Base-by-base conservation (phyloP, 2,113 vertebrate genomes). In the Tyrannus savana region DNA sequence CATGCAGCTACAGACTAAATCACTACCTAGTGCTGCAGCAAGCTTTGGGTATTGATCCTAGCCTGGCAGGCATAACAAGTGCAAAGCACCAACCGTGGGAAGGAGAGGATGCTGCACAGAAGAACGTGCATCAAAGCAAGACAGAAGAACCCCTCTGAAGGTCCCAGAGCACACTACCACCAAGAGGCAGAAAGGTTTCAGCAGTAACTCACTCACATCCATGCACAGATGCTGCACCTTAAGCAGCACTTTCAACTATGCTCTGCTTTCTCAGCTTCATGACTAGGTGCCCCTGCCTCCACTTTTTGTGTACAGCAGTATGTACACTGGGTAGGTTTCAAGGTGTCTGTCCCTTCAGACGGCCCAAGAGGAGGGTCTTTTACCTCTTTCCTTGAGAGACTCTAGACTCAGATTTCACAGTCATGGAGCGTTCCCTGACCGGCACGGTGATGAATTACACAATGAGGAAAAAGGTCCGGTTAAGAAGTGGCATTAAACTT, bases 331-430 rank as follows among this genome's bases (percentile, higher is more conserved):
- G n/a, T 49, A 86, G 52, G 33, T 81, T 86, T 86, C 64, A 55
- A 94, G 52, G 42, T 77, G 79, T 33, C 80, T 96, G 79, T 88
- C 90, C 84, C 72, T 91, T 93, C 58, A 67, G 55, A 71, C 25
- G 82, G 85, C 75, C 81, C 87, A 91, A 96, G 23, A 92, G 72
- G 39, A 93, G 72, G 30, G 72, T 90, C 87, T 95, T 96, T 96
- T 94, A 96, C 95, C 92, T 95, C 93, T 94, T 97, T 97, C 79
- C 93, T 95, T 92, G 92, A 91, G 94, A 90, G 81, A 96, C 41
- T 95, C 81, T 94, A 94, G 91, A 91, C 71, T 90, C 81, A 88
- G 76, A 86, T 85, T 87, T 95, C 90, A 88, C 53, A 96, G 75
- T 78, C 87, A 96, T 56, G 90, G 56, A 96, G 87, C n/a, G 1